Evolutionary conservation across 2,888 invertebrate genomes (phyloP).

Genomic region (Caenorhabditis macrosperma): DNA sequence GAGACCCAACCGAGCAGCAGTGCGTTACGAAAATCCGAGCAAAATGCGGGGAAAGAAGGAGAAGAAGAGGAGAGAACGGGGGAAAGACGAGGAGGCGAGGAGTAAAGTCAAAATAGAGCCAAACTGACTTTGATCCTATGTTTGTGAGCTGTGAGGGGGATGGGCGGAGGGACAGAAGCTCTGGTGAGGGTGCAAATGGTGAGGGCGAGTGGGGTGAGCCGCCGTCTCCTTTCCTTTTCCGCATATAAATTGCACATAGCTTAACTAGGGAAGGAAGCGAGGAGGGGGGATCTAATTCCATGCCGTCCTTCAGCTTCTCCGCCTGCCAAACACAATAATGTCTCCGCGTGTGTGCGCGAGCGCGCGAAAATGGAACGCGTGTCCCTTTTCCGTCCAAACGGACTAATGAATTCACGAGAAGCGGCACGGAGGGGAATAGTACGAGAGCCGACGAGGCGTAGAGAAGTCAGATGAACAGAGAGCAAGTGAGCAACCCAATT

Average conservation of each 20-base stretch:
- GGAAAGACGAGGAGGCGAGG: neutral
- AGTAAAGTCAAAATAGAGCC: neutral
- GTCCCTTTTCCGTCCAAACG: constrained; percentile 13
- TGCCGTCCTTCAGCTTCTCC: constrained; percentile 11
- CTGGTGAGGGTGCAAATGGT: constrained; percentile 33
- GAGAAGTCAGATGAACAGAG: constrained; percentile 10
- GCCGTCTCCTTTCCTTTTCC: constrained; percentile 6
- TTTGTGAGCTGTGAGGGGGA: neutral
- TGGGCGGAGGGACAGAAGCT: neutral
- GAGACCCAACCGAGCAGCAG: neutral
- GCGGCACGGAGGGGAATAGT: neutral
- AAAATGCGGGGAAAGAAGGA: neutral
- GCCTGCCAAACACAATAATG: constrained; percentile 34
- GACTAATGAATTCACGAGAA: constrained; percentile 46
- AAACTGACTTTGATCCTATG: constrained; percentile 2
- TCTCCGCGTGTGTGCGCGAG: constrained; percentile 4
- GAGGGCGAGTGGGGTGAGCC: neutral
- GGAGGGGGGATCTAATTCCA: constrained; percentile 32
- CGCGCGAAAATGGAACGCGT: constrained; percentile 8
- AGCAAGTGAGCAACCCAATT: constrained; percentile 53
- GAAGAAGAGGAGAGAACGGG: too few relatives aligned
- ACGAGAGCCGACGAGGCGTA: constrained; percentile 6
- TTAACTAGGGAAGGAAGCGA: constrained; percentile 38
- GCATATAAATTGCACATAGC: constrained; percentile 63
- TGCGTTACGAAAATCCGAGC: constrained; percentile 2